A percentile compares a stretch with the other conserved stretches of the same genome.
These are phyloP conservation scores for Rapana venosa DNA, from an alignment of 2,888 invertebrate species.

Conservation along the genomic window DNA sequence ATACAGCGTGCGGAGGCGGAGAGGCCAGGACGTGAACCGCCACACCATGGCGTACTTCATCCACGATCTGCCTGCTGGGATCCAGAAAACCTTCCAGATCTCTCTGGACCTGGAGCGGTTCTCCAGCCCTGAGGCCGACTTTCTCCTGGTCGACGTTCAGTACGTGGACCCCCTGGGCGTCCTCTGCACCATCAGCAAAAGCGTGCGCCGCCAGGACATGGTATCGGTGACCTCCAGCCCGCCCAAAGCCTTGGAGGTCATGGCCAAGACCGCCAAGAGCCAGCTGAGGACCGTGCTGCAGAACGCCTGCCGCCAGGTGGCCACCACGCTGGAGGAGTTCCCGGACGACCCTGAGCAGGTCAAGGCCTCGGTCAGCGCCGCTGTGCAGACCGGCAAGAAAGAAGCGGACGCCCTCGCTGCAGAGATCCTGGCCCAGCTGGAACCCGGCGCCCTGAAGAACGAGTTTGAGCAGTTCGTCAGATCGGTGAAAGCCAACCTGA, in stretches of 20 bases:
- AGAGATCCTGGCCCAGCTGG: slow-evolving; percentile 49
- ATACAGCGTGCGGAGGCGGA: slow-evolving; percentile 53
- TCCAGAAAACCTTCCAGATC: slow-evolving; percentile 59
- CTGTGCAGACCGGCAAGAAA: slow-evolving; percentile 55
- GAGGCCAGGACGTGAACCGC: slow-evolving; percentile 30
- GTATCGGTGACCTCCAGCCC: slow-evolving; percentile 10
- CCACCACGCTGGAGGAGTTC: slow-evolving; percentile 54
- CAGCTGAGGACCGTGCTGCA: slow-evolving; percentile 57
- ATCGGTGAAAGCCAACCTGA: slow-evolving; percentile 58
- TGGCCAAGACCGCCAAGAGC: slow-evolving; percentile 49
- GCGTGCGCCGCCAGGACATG: slow-evolving; percentile 7
- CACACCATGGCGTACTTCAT: slow-evolving; percentile 57
- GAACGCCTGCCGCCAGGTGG: slow-evolving; percentile 52
- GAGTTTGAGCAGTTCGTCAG: slow-evolving; percentile 46
- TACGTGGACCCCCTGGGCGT: slow-evolving; percentile 48
- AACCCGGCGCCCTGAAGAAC: slow-evolving; percentile 27
- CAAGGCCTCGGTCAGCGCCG: slow-evolving; percentile 43
- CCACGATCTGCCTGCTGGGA: slow-evolving; percentile 64
- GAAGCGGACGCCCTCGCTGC: slow-evolving; percentile 54
- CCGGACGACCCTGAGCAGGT: slow-evolving; percentile 43
- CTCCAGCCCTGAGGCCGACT: slow-evolving; percentile 16
- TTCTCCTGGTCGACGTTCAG: slow-evolving; percentile 50
- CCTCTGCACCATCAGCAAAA: slow-evolving; percentile 25
- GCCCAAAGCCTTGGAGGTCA: slow-evolving; percentile 27
- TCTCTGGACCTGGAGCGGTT: slow-evolving; percentile 42